These are phyloP conservation scores for Scomberomorus guttatus DNA, from an alignment of 2,797 vertebrate species.

Conservation along the genomic window DNA sequence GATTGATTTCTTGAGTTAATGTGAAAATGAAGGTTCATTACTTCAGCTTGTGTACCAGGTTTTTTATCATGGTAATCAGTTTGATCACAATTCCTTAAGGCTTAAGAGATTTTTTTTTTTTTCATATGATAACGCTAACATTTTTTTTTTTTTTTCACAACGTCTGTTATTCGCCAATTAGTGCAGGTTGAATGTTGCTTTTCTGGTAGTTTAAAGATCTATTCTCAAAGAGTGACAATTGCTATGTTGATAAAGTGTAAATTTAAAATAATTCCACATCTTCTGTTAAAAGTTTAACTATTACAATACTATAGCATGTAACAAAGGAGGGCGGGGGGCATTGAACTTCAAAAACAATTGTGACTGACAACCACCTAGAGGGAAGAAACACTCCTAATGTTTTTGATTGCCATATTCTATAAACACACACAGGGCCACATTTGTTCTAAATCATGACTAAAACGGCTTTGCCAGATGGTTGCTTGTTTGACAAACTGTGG, in stretches of 20 bases:
- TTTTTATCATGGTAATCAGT: conserved; percentile 28
- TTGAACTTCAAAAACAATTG: not conserved
- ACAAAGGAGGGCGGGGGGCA: not conserved
- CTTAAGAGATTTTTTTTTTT: conserved; percentile 10
- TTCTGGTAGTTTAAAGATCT: not conserved
- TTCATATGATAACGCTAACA: not conserved
- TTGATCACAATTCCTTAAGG: conserved; percentile 38
- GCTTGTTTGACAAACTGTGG: conserved; percentile 7
- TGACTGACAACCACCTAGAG: not conserved
- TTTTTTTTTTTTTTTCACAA: not conserved
- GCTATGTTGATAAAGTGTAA: conserved; percentile 2
- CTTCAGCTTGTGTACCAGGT: conserved; percentile 39
- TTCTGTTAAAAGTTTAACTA: conserved; percentile 8
- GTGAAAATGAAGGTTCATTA: conserved; percentile 70
- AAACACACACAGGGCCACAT: conserved; percentile 1
- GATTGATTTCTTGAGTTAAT: conserved; percentile 73
- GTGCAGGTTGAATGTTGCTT: conserved; percentile 20
- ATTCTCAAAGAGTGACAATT: conserved; percentile 11
- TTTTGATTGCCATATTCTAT: conserved; percentile 6
- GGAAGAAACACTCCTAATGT: not conserved
- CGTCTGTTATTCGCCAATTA: conserved; percentile 19
- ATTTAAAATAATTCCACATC: not conserved
- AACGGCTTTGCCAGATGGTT: conserved; percentile 27
- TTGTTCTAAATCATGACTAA: conserved; percentile 19
- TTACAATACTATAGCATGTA: not conserved